Evolutionary conservation across 2,113 vertebrate species (phyloP), one percentile per base, ranked within the genome.

Genomic region (Oncorhynchus mykiss): DNA sequence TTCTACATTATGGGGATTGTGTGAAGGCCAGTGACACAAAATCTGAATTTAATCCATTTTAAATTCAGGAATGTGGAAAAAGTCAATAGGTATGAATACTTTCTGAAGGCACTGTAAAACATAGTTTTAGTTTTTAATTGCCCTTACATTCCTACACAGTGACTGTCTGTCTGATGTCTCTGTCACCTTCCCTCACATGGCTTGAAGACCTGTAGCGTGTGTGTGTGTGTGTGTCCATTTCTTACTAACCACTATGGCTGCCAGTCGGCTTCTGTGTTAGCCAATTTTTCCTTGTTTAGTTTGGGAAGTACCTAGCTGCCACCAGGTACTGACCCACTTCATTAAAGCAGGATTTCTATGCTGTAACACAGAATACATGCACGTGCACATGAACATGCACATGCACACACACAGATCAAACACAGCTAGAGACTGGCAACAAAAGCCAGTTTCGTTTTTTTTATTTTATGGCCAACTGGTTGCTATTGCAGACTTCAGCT

Each of bases 381-480:
- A 45, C 39, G 39, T 45, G 13, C 16, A 54, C 12, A 16, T 14
- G 51, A 54, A 16, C 51, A 54, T 54, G 13, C 11, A 14, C 14
- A 16, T 11, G 2, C 49, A 14, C 49, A 54, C 12, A 54, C 16
- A 54, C 51, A 54, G 51, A 54, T 16, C 51, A 45, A 45, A 54
- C 13, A 54, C 51, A 54, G 12, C 51, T 54, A 54, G 13, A 16
- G 51, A 18, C 14, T 54, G 51, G 13, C 51, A 54, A 54, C 49
- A 54, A 14, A 16, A 18, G 51, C 3, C 51, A 54, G 39, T 54
- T 54, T 54, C 1, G 3, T 18, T 54, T 69, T 27, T 27, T 25
- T 81, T 80, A 76, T 88, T 91, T 91, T 89, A 89, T 80, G 89
- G 88, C 84, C 88, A 85, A 89, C 81, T 87, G 86, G 88, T 86